Percentiles rank a stretch among this genome's conserved stretches.
phyloP scores from a whole-genome alignment of 2,113 vertebrate species.

The Microcebus jonahi region DNA sequence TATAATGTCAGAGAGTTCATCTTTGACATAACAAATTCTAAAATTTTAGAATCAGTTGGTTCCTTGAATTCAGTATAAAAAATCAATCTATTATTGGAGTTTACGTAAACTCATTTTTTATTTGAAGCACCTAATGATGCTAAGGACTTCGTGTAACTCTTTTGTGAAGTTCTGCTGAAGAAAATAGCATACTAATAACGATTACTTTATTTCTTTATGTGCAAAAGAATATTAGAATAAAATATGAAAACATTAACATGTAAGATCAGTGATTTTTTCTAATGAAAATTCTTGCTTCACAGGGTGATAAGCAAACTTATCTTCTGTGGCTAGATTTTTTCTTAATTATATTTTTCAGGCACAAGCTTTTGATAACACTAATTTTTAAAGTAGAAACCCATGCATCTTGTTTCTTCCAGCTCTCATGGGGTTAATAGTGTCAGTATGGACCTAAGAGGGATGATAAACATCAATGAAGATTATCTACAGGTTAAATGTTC shows the following conservation, averaged over 20 bases:
- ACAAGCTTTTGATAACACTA: not conserved
- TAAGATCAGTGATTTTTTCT: not conserved
- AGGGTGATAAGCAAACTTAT: not conserved
- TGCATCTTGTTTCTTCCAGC: not conserved
- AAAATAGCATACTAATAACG: not conserved
- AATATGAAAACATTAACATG: not conserved
- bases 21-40: not conserved
- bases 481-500: not conserved
- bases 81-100: not conserved
- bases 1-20: not conserved
- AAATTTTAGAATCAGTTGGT: not conserved
- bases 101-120: not conserved
- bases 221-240: not conserved
- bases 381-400: not conserved
- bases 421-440: not conserved
- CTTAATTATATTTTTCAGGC: not conserved
- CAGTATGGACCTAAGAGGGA: too few species aligned
- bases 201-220: not conserved
- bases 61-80: not conserved
- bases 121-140: not conserved
- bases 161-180: not conserved
- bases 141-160: not conserved
- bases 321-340: not conserved
- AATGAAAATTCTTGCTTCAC: constrained; percentile 19
- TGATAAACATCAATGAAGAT: not conserved